phyloP scores from a whole-genome alignment of 1,140 invertebrate genomes.

The Pseudobourletiella spinata region DNA sequence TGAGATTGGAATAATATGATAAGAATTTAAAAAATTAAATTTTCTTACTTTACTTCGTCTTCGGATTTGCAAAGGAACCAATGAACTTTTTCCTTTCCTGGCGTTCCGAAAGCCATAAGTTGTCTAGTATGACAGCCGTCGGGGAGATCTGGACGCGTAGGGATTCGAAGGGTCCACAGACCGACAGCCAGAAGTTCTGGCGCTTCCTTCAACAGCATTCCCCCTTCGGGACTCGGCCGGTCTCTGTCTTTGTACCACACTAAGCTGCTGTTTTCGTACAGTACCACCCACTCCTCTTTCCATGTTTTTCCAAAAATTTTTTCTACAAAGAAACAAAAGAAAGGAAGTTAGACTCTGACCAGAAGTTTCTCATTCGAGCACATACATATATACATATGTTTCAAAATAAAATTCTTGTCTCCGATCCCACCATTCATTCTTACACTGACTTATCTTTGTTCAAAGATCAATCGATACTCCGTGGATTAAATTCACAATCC shows the following conservation, averaged over 20 bases:
- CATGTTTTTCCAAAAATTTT: constrained; percentile 65
- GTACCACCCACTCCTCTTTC: constrained; percentile 67
- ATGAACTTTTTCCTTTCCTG: constrained; percentile 49
- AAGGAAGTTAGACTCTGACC: not conserved
- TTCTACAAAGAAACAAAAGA: constrained; percentile 50
- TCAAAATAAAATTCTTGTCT: too few relatives aligned
- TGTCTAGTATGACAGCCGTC: constrained; percentile 54
- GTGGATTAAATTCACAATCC: too few relatives aligned
- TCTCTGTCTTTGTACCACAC: constrained; percentile 43
- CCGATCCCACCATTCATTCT: too few relatives aligned
- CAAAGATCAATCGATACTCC: too few relatives aligned
- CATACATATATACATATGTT: too few relatives aligned
- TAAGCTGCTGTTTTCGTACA: constrained; percentile 59
- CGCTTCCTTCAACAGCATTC: constrained; percentile 57
- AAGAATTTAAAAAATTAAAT: too few relatives aligned
- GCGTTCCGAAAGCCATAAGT: constrained; percentile 60
- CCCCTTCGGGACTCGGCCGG: constrained; percentile 44
- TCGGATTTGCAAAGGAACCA: constrained; percentile 56
- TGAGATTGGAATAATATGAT: too few relatives aligned
- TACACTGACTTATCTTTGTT: too few relatives aligned
- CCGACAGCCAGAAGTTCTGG: constrained; percentile 68
- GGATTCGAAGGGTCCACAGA: constrained; percentile 61
- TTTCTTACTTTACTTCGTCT: constrained; percentile 55
- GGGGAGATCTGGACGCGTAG: constrained; percentile 52
- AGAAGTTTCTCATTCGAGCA: too few relatives aligned